Conservation (phyloP, 2,888 invertebrate genomes). For the Nasonia oneida region DNA sequence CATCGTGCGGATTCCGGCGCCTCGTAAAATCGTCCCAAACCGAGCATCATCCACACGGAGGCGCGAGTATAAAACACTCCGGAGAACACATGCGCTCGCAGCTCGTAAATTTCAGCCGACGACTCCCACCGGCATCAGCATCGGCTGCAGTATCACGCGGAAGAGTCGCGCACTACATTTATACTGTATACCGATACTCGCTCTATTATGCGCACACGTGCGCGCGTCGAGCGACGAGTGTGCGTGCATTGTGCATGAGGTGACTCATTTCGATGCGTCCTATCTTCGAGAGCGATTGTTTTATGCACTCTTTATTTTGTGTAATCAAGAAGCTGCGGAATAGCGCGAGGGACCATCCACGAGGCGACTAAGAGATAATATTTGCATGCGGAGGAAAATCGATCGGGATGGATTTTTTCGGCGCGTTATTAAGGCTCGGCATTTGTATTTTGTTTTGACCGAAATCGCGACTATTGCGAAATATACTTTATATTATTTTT, state of each 20-base stretch:
- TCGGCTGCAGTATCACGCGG: neutral
- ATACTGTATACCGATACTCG: neutral
- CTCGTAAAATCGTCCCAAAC: neutral
- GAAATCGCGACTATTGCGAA: too few relatives aligned
- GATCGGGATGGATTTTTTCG: too few relatives aligned
- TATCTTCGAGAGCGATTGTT: neutral
- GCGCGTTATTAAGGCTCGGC: neutral
- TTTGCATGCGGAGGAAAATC: too few relatives aligned
- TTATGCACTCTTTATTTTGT: neutral
- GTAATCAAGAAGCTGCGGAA: neutral
- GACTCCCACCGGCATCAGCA: neutral
- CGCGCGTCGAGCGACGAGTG: neutral
- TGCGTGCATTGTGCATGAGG: neutral
- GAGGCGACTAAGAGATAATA: neutral
- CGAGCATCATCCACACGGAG: neutral
- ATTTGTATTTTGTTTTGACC: neutral
- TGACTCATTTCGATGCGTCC: neutral
- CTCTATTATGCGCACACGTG: conserved; percentile 1
- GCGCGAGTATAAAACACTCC: neutral
- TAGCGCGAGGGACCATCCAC: neutral
- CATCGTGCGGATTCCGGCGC: neutral
- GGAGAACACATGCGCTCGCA: neutral
- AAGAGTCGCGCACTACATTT: neutral
- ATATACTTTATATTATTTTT: neutral
- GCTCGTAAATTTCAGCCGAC: neutral